These are phyloP conservation scores for Lepidocolaptes lacrymiger DNA, from an alignment of 2,797 vertebrate genomes.

Conservation along the genomic window DNA sequence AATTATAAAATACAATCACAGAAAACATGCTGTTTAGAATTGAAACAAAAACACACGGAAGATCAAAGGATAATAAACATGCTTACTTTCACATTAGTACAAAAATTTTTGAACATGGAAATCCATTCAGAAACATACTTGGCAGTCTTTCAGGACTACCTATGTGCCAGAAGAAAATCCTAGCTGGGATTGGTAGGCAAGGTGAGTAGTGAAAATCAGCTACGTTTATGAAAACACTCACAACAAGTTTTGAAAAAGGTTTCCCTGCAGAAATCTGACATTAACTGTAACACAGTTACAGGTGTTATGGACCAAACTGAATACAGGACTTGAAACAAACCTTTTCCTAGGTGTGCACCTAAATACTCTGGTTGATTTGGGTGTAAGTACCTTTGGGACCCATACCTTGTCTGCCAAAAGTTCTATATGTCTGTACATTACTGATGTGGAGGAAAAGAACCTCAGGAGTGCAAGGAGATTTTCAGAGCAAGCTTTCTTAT, in stretches of 20 bases:
- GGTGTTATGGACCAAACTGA: background rate
- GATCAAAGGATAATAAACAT: slow-evolving; percentile 52
- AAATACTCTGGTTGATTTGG: background rate
- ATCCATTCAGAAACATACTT: slow-evolving; percentile 30
- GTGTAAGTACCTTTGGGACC: background rate
- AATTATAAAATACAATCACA: background rate
- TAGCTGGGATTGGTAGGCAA: background rate
- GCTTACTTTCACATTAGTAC: slow-evolving; percentile 41
- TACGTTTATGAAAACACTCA: background rate
- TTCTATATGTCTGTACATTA: background rate
- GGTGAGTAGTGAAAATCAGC: background rate
- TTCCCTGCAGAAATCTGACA: background rate
- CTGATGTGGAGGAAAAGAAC: background rate
- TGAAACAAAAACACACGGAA: slow-evolving; percentile 50
- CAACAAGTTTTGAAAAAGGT: background rate
- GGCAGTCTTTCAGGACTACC: background rate
- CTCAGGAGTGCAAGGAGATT: background rate
- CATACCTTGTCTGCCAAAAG: background rate
- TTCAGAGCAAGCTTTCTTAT: background rate
- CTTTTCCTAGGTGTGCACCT: background rate
- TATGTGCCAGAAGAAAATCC: background rate
- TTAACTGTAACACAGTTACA: background rate
- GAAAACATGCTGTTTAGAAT: background rate
- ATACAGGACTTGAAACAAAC: background rate
- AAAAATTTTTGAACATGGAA: slow-evolving; percentile 45